These are phyloP conservation scores for Carapus acus DNA, from an alignment of 2,797 vertebrate genomes.

Conservation along the genomic window DNA sequence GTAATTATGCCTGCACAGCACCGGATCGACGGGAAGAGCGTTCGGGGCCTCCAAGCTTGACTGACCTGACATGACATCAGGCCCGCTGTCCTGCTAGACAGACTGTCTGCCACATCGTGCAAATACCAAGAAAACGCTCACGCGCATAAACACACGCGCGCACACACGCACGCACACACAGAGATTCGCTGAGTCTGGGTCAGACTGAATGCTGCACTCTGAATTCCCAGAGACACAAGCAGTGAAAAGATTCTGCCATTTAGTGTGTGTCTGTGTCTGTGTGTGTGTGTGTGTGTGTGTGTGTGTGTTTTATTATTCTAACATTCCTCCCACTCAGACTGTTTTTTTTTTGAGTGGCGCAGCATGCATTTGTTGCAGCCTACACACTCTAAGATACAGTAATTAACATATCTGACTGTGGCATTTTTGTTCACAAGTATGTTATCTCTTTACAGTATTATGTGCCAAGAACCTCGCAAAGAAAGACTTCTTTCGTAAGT, in stretches of 20 bases:
- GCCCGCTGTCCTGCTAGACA: conserved; percentile 30
- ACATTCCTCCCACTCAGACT: conserved; percentile 31
- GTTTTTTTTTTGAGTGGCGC: conserved; percentile 4
- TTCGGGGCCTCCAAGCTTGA: conserved; percentile 7
- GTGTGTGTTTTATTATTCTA: conserved; percentile 28
- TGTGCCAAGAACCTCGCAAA: conserved; percentile 99
- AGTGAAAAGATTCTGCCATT: conserved; percentile 27
- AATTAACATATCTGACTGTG: conserved; percentile 36
- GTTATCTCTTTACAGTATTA: conserved; percentile 79
- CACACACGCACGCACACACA: conserved; percentile 13
- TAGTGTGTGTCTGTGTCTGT: conserved; percentile 8
- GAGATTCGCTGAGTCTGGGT: conserved; percentile 21
- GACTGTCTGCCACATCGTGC: conserved; percentile 28
- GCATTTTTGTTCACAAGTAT: conserved; percentile 39
- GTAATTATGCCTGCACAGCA: no score
- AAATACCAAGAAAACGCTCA: conserved; percentile 6
- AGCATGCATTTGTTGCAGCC: conserved; percentile 38
- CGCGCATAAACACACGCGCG: conserved; percentile 13
- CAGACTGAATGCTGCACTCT: conserved; percentile 32
- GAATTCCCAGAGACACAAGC: conserved; percentile 40
- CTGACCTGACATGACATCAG: conserved; percentile 32
- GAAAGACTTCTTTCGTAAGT: conserved; percentile 99
- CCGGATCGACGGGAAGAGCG: no score
- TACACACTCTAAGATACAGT: conserved; percentile 27
- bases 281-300: conserved; percentile 8